phyloP scores from a whole-genome alignment of 64 coral and sea anemone species.

The Pocillopora damicornis region DNA sequence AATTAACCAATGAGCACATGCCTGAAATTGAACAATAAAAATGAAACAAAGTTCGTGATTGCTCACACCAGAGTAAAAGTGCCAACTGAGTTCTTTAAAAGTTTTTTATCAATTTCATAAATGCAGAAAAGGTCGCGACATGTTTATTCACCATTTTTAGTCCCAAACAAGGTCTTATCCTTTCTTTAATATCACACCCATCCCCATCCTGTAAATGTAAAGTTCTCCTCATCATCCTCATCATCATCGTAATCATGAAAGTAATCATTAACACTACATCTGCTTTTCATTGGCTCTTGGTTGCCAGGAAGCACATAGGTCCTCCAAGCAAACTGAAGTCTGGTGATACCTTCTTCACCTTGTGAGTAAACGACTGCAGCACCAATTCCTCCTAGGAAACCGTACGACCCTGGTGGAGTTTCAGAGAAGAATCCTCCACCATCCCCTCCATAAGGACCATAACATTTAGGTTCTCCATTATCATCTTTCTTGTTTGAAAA shows the following conservation, averaged over 20 bases:
- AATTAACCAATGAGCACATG: too few species aligned
- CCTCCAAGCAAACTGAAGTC: constrained; percentile 72
- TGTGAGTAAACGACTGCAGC: constrained; percentile 60
- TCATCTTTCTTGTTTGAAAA: constrained; percentile 60
- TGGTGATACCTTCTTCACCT: constrained; percentile 60
- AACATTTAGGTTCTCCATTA: constrained; percentile 32
- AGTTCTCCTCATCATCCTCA: neutral
- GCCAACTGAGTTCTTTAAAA: too few species aligned
- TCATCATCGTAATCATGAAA: constrained; percentile 18
- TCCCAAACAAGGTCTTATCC: too few species aligned
- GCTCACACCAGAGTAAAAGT: too few species aligned
- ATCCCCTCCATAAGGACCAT: constrained; percentile 72
- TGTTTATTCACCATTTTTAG: too few species aligned
- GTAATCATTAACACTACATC: neutral
- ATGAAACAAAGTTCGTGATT: too few species aligned
- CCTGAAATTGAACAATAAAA: too few species aligned
- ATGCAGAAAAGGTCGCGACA: too few species aligned
- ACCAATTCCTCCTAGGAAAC: constrained; percentile 49
- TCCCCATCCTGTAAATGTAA: too few species aligned
- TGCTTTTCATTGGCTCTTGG: neutral
- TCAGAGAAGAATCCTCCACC: constrained; percentile 43
- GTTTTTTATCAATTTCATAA: too few species aligned
- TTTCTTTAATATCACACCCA: too few species aligned
- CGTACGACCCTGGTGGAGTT: constrained; percentile 41
- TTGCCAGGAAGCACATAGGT: constrained; percentile 43